Evolutionary conservation across 2,113 vertebrate species (phyloP), one percentile per base, ranked within the genome.

Genomic region (Varanus salvator): DNA sequence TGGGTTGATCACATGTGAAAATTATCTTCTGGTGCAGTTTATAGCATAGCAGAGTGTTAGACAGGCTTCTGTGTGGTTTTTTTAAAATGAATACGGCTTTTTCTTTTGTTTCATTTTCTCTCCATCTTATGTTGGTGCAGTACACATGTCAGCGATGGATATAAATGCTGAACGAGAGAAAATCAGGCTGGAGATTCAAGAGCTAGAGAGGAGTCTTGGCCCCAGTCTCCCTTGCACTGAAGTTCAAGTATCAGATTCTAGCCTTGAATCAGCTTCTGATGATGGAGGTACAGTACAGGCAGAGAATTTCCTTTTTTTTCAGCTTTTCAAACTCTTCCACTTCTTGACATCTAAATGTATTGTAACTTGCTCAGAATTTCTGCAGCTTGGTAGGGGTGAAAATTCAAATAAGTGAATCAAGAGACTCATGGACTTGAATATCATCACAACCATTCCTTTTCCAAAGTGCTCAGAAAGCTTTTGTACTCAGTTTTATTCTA

Each of bases 121-220:
- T 81, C 9, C 12, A 6, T 88, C 8, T 27, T 72, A 1, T 38
- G 9, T 54, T 52, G 8, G 19, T 12, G 38, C 38, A 34, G 86
- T 7, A 71, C 25, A 23, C 34, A 92, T 93, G 95, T 82, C 89
- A 9, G 72, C 48, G 23, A 92, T 92, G 89, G 96, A 97, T 15
- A n/a, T 97, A 0, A 64, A 96, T 0, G 97, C 95, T 0, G 93
- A 97, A 44, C 95, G 97, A 74, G 97, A 98, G 66, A 97, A 90
- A 66, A 96, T 98, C 75, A 93, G 97, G 2, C 90, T 94, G 48
- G 96, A 98, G 92, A 98, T 98, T 48, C 92, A 95, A 89, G 96
- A 96, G 71, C 92, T 98, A 29, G 97, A 98, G 84, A 96, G 93
- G 60, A 96, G 96, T 57, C 86, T 98, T 90, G 94, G 94, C 1